phyloP scores from a whole-genome alignment of 1,140 invertebrate genomes.

The Sycobia sp. region DNA sequence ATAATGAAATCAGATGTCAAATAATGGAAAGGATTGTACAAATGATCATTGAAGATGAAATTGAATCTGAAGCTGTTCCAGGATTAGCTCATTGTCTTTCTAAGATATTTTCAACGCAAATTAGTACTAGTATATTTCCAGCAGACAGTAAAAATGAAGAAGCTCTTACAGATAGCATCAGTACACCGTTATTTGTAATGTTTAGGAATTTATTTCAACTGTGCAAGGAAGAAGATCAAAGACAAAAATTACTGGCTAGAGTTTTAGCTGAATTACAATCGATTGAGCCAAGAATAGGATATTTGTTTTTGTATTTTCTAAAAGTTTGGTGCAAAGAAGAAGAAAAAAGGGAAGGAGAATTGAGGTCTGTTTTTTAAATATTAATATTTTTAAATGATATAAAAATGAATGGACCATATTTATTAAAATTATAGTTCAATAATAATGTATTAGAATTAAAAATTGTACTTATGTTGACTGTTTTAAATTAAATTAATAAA shows the following conservation, averaged over 20 bases:
- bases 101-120: conserved; percentile 62
- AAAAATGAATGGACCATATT: no score
- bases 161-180: conserved; percentile 76
- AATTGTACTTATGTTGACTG: no score
- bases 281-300: conserved; percentile 77
- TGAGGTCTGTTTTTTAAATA: conserved; percentile 44
- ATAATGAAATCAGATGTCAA: conserved; percentile 71
- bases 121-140: conserved; percentile 61
- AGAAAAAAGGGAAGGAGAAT: conserved; percentile 66
- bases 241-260: conserved; percentile 74
- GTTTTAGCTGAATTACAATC: conserved; percentile 77
- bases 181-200: conserved; percentile 80
- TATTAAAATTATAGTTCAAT: not conserved
- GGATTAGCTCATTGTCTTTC: conserved; percentile 63
- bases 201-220: conserved; percentile 76
- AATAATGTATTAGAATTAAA: no score
- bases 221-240: conserved; percentile 77
- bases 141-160: conserved; percentile 63
- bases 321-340: conserved; percentile 74
- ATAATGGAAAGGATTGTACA: conserved; percentile 74
- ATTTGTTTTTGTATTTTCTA: conserved; percentile 84
- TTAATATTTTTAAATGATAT: conserved; percentile 1
- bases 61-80: conserved; percentile 68
- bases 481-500: no score
- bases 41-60: conserved; percentile 69